A percentile compares a stretch with the other conserved stretches of the same genome.
phyloP scores from a whole-genome alignment of 1,140 invertebrate genomes.

The Dendrolimus punctatus region DNA sequence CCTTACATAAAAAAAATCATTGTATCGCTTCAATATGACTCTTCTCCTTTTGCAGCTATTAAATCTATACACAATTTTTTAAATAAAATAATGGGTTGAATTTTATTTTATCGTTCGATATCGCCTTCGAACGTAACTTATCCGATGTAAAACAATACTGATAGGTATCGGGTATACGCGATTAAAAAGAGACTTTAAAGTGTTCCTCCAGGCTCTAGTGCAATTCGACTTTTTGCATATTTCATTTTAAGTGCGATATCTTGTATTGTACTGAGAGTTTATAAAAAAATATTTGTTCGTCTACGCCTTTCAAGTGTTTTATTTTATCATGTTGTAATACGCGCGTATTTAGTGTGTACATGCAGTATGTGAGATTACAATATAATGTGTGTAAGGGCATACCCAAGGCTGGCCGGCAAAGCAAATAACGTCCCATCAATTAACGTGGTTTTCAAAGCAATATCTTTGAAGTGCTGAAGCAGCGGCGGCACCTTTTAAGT shows the following conservation, averaged over 20 bases:
- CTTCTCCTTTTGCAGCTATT: constrained; percentile 57
- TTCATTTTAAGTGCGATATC: constrained; percentile 56
- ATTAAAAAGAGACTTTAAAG: constrained; percentile 58
- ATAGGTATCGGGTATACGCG: constrained; percentile 48
- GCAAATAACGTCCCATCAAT: constrained; percentile 49
- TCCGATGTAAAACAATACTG: constrained; percentile 59
- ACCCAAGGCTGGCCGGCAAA: constrained; percentile 12
- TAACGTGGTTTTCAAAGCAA: constrained; percentile 52
- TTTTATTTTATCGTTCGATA: constrained; percentile 54
- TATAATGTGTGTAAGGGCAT: constrained; percentile 2
- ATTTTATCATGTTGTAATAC: too few species aligned
- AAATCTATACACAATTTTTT: constrained; percentile 49
- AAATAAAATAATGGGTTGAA: constrained; percentile 47
- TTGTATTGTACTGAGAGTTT: constrained; percentile 44
- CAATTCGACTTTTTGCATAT: constrained; percentile 41
- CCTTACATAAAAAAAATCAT: constrained; percentile 37
- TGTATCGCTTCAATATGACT: constrained; percentile 34
- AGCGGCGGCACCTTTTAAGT: constrained; percentile 47
- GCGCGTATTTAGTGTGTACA: constrained; percentile 2
- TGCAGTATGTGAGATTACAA: constrained; percentile 4
- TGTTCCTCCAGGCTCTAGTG: constrained; percentile 34
- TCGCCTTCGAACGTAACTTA: constrained; percentile 49
- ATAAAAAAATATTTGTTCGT: constrained; percentile 29
- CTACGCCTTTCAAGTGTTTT: too few species aligned
- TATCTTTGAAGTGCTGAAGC: constrained; percentile 40